phyloP scores from a whole-genome alignment of 2,888 invertebrate genomes.

The Crematogaster levior region DNA sequence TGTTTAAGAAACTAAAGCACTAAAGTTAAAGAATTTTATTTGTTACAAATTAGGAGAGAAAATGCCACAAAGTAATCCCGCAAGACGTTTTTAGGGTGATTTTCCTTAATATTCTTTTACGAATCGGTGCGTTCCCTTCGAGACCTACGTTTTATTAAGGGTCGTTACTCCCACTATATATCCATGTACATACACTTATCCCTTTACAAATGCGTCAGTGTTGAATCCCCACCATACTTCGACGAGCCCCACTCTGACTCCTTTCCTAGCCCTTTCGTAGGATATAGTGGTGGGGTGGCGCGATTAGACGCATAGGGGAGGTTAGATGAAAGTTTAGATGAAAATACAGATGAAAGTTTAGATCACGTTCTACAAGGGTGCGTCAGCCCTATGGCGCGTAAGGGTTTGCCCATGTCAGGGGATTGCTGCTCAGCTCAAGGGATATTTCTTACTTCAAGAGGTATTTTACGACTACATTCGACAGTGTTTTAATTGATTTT shows the following conservation, averaged over 20 bases:
- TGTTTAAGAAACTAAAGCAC: not conserved
- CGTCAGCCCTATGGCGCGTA: slow-evolving; percentile 72
- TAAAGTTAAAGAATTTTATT: not conserved
- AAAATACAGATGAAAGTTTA: slow-evolving; percentile 68
- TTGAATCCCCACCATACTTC: slow-evolving; percentile 69
- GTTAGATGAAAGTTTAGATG: slow-evolving; percentile 85
- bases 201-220: slow-evolving; percentile 66
- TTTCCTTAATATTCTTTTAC: slow-evolving; percentile 69
- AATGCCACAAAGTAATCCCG: slow-evolving; percentile 56
- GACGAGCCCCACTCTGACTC: slow-evolving; percentile 72
- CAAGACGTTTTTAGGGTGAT: slow-evolving; percentile 52
- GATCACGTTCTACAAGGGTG: slow-evolving; percentile 73
- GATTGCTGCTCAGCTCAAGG: not conserved
- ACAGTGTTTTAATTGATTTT: not conserved
- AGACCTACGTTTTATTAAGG: slow-evolving; percentile 81
- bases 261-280: slow-evolving; percentile 81
- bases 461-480: not conserved
- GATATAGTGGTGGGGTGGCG: slow-evolving; percentile 80
- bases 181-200: slow-evolving; percentile 64
- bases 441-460: slow-evolving; percentile 7
- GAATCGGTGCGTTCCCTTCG: slow-evolving; percentile 61
- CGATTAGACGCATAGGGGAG: slow-evolving; percentile 85
- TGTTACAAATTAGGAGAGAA: not conserved
- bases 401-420: not conserved
- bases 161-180: slow-evolving; percentile 75